Conservation (phyloP, 2,888 invertebrate species). For the Mesoligia furuncula region DNA sequence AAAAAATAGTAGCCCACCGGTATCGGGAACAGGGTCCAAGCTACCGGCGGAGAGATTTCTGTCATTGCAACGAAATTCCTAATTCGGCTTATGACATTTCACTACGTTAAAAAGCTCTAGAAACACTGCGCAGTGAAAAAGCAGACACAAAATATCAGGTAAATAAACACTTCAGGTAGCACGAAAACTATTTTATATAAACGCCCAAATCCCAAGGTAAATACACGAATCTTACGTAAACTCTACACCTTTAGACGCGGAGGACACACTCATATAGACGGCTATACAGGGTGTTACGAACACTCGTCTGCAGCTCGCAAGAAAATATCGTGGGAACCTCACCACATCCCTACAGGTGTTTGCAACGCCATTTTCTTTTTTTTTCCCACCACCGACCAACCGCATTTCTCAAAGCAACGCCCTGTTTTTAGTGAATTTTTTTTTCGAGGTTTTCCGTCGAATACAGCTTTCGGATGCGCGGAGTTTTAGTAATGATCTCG, state of each 20-base stretch:
- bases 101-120: not conserved
- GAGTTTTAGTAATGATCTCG: slow-evolving; percentile 66
- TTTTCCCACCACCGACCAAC: slow-evolving; percentile 59
- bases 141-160: not conserved
- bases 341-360: slow-evolving; percentile 71
- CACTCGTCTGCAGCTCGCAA: slow-evolving; percentile 71
- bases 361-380: slow-evolving; percentile 56
- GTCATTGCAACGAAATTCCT: not conserved
- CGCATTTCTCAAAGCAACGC: slow-evolving; percentile 66
- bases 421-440: slow-evolving; percentile 62
- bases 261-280: slow-evolving; percentile 63
- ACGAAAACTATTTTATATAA: slow-evolving; percentile 40
- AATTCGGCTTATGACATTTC: not conserved
- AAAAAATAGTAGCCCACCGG: too few relatives aligned
- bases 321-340: slow-evolving; percentile 73
- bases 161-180: slow-evolving; percentile 13
- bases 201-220: slow-evolving; percentile 51
- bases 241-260: slow-evolving; percentile 43
- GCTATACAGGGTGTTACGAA: slow-evolving; percentile 60
- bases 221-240: slow-evolving; percentile 58
- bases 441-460: slow-evolving; percentile 38
- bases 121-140: not conserved
- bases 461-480: slow-evolving; percentile 47
- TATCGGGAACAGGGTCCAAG: too few relatives aligned
- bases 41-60: too few relatives aligned